Evolutionary conservation across 1,140 invertebrate genomes (phyloP).

Genomic region (Doryteuthis pealeii): DNA sequence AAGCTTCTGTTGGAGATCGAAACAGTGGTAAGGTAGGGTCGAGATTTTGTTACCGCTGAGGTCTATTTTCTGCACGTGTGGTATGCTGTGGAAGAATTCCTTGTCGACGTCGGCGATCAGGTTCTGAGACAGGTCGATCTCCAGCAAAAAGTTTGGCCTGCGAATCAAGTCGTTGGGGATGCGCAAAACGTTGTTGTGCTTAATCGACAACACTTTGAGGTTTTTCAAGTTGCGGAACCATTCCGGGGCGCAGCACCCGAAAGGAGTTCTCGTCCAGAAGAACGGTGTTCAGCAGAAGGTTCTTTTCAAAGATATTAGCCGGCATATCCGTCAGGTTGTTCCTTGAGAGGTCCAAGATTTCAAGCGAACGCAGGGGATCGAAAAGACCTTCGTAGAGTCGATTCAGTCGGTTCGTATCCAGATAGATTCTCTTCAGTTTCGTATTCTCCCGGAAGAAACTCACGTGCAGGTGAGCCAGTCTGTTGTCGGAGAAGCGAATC

Average conservation of each 20-base stretch:
- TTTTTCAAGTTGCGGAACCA: conserved; percentile 26
- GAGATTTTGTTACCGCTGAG: conserved; percentile 26
- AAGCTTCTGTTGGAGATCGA: conserved; percentile 20
- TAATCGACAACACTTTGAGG: conserved; percentile 20
- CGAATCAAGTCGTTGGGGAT: conserved; percentile 21
- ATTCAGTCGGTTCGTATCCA: conserved; percentile 25
- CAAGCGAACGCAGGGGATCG: conserved; percentile 9
- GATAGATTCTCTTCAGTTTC: conserved; percentile 21
- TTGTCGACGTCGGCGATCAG: conserved; percentile 19
- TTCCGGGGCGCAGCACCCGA: conserved; percentile 20
- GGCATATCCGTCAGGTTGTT: conserved; percentile 25
- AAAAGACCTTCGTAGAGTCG: conserved; percentile 14
- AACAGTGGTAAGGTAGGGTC: conserved; percentile 21
- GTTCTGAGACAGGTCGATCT: conserved; percentile 22
- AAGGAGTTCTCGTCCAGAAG: conserved; percentile 25
- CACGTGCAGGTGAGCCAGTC: conserved; percentile 17
- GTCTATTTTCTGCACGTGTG: conserved; percentile 22
- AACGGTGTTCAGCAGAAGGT: conserved; percentile 22
- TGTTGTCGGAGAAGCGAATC: conserved; percentile 26
- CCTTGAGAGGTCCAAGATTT: conserved; percentile 28
- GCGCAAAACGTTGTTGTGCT: conserved; percentile 21
- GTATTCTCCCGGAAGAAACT: conserved; percentile 17
- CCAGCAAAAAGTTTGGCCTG: conserved; percentile 11
- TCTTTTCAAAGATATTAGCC: conserved; percentile 22
- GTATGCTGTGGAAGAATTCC: conserved; percentile 22